Percentiles rank a stretch among this genome's conserved stretches.
Conservation (phyloP, 2,113 vertebrate species). For the Callorhinus ursinus region DNA sequence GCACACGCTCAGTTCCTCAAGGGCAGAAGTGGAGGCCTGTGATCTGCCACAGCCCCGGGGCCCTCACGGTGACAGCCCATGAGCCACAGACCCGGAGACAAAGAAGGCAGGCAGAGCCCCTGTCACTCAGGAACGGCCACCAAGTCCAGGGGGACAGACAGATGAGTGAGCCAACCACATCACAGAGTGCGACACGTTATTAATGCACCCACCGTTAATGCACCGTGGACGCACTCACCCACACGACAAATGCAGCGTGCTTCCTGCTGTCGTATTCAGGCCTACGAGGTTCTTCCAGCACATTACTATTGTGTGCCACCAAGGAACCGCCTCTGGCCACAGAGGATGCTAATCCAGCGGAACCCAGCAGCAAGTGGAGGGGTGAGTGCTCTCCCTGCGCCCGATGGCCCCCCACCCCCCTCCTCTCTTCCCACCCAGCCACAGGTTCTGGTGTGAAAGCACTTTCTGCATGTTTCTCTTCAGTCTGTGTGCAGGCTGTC, state of each 20-base stretch:
- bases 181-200: fast-evolving
- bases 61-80: background rate
- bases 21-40: background rate
- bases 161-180: fast-evolving
- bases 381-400: fast-evolving
- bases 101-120: background rate
- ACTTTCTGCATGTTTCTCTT: background rate
- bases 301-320: background rate
- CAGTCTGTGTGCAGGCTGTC: background rate
- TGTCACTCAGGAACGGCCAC: background rate
- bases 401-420: fast-evolving
- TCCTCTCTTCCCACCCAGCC: fast-evolving
- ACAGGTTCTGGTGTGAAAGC: fast-evolving
- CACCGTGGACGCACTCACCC: fast-evolving
- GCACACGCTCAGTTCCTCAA: background rate
- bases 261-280: background rate
- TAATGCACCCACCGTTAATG: too few species aligned
- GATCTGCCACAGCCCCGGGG: background rate
- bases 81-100: background rate
- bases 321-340: background rate
- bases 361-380: background rate
- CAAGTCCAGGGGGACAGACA: background rate
- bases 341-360: fast-evolving
- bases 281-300: fast-evolving
- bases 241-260: fast-evolving